Base-by-base conservation (phyloP, 2,888 invertebrate genomes). In the Cryptocephalus moraei region DNA sequence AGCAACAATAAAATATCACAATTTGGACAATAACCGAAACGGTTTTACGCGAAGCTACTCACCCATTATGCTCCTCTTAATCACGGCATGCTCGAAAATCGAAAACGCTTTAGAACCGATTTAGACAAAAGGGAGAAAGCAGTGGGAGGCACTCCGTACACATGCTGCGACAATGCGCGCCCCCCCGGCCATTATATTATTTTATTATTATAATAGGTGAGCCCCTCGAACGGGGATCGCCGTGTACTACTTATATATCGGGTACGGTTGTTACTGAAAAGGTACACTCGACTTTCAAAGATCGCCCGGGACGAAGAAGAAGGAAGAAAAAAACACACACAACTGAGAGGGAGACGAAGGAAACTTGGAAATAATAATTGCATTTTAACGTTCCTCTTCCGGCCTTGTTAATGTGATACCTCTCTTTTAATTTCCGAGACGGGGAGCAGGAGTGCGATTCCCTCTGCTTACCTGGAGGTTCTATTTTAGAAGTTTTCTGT, bases 351-450 rank as follows among this genome's bases (percentile, higher is more conserved):
- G 54, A 56, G 49, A 52, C 51, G 54, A 60, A 66, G 62, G 64
- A 66, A 67, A 65, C 65, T 67, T 66, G 59, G 56, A 65, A 63
- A 66, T 66, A 63, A 66, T 66, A 64, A 64, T 66, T 66, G 64
- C 62, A 60, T 63, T 66, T 66, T 64, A 64, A 65, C 64, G 62
- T 64, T 59, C 62, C 56, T 58, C 59, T 65, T 65, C 65, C 64
- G 65, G 65, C 60, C 58, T 22, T 54, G 61, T 64, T 63, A 64
- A 66, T 63, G 59, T 61, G 63, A 65, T 66, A 65, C 56, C 62
- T 55, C 47, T 50, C 54, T 52, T 56, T 59, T 56, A 56, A 56
- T 57, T 57, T 49, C 46, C 47, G 46, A 43, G 47, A 43, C 47
- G 49, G 43, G 49, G 22, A 22, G 22, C 22, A 22, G 22, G 6